Percentiles rank a stretch among this genome's conserved stretches.
Conservation (phyloP, 2,888 invertebrate species). For the Tuta absoluta region DNA sequence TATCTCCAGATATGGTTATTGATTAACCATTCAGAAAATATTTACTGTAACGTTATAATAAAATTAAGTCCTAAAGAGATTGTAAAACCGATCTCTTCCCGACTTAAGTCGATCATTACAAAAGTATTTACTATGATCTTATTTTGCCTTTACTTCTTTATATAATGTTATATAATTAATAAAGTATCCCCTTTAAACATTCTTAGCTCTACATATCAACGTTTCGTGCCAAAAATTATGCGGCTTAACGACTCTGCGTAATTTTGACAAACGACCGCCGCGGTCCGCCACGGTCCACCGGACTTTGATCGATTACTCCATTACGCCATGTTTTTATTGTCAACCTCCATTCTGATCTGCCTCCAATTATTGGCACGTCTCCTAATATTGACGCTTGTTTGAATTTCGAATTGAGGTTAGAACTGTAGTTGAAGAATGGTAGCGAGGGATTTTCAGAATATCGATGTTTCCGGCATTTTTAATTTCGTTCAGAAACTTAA, state of each 20-base stretch:
- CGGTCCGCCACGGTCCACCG: conserved; percentile 53
- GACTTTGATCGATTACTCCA: conserved; percentile 63
- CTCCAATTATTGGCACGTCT: conserved; percentile 9
- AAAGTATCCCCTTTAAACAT: not conserved
- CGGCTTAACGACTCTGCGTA: conserved; percentile 75
- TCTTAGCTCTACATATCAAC: conserved; percentile 34
- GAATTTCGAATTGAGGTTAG: conserved; percentile 6
- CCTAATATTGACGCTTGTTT: not conserved
- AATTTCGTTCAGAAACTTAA: not conserved
- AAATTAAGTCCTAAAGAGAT: too few species aligned
- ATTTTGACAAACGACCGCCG: conserved; percentile 75
- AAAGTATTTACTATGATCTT: too few species aligned
- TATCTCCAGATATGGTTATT: too few species aligned
- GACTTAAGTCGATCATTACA: too few species aligned
- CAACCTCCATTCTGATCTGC: conserved; percentile 21
- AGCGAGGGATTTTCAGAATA: too few species aligned
- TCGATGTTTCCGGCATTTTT: conserved; percentile 10
- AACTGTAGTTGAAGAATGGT: not conserved
- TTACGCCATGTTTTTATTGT: conserved; percentile 36
- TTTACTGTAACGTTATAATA: too few species aligned
- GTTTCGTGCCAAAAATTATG: conserved; percentile 77
- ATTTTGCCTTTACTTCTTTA: too few species aligned
- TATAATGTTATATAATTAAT: too few species aligned
- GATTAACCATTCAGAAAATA: too few species aligned
- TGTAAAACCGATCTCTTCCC: too few species aligned